A percentile compares a stretch with the other conserved stretches of the same genome.
Conservation (phyloP, 2,113 vertebrate species). For the Solea senegalensis region DNA sequence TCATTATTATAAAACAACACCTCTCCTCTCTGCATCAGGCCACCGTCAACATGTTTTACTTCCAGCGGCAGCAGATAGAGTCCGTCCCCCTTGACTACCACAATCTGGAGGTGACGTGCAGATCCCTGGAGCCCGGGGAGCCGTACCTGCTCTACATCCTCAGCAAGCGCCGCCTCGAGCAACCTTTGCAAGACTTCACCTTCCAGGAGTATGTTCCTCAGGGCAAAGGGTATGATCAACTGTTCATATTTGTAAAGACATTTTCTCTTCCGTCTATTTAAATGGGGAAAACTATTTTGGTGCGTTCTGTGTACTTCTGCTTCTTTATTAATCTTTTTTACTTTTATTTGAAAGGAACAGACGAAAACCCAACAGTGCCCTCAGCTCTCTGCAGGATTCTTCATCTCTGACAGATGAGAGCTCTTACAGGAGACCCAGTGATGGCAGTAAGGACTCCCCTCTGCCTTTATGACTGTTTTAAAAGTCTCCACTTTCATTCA, state of each 20-base stretch:
- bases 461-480: neutral
- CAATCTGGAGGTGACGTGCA: conserved; percentile 83
- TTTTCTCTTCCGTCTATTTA: neutral
- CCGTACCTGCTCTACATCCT: conserved; percentile 86
- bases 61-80: conserved; percentile 83
- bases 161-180: conserved; percentile 65
- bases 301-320: neutral
- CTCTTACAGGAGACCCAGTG: conserved; percentile 36
- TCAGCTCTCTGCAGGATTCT: conserved; percentile 52
- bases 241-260: too few relatives aligned
- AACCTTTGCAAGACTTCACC: conserved; percentile 68
- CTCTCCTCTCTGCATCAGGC: conserved; percentile 73
- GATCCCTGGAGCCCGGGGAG: conserved; percentile 84
- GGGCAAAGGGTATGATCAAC: conserved; percentile 76
- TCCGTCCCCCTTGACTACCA: conserved; percentile 81
- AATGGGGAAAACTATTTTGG: neutral
- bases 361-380: conserved; percentile 73
- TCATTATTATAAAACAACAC: neutral
- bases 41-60: conserved; percentile 89
- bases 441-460: conserved; percentile 65
- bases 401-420: conserved; percentile 62
- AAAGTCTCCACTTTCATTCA: neutral
- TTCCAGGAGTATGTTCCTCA: conserved; percentile 84
- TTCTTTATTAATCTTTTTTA: neutral
- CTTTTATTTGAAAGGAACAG: conserved; percentile 53